Percentiles rank a stretch among this genome's conserved stretches.
phyloP scores from a whole-genome alignment of 1,140 invertebrate species.

The Arion vulgaris region DNA sequence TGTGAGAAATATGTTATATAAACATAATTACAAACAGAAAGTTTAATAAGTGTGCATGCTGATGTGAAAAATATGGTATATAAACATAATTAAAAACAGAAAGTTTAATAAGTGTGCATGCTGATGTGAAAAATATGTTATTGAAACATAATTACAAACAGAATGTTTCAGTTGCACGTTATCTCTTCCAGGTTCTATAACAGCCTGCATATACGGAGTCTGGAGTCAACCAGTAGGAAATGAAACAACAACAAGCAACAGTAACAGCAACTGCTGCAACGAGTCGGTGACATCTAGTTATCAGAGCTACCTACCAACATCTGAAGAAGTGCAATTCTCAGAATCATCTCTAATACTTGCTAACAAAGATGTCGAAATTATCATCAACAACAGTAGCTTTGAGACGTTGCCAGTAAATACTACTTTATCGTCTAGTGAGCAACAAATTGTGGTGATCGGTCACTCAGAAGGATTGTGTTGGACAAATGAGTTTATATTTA shows the following conservation, averaged over 20 bases:
- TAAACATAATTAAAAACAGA: no score
- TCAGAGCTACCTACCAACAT: neutral
- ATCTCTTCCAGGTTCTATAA: constrained; percentile 47
- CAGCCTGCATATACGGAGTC: constrained; percentile 57
- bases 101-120: no score
- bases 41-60: no score
- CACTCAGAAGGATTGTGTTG: constrained; percentile 44
- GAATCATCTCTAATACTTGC: neutral
- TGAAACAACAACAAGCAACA: neutral
- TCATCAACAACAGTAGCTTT: constrained; percentile 13
- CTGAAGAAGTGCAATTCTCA: neutral
- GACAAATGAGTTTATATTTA: constrained; percentile 48
- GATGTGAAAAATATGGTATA: no score
- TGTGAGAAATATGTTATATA: no score
- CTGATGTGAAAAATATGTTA: no score
- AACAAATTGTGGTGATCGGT: neutral
- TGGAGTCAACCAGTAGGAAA: neutral
- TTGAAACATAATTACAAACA: no score
- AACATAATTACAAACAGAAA: no score
- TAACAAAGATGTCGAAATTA: neutral
- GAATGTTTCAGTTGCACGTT: no score
- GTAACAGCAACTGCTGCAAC: neutral
- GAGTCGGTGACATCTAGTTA: neutral
- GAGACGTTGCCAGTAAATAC: neutral
- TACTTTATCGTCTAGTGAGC: neutral